Evolutionary conservation across 2,113 vertebrate genomes (phyloP), one percentile per base, ranked within the genome.

Genomic region (Scortum barcoo): DNA sequence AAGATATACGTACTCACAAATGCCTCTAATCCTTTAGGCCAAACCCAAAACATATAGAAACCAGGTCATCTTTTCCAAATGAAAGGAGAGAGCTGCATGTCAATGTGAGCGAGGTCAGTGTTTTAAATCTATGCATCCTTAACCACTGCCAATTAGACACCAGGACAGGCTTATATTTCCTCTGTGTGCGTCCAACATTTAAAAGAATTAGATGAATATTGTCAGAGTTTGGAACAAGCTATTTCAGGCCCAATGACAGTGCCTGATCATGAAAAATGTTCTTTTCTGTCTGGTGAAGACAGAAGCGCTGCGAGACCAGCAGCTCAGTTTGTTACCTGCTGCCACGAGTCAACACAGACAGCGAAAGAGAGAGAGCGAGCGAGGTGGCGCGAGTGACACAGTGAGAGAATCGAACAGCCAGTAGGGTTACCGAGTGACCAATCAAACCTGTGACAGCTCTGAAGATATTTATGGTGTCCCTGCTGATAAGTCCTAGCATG

Each of bases 381-480:
- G 33, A 75, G 54, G 40, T 13, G 40, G 78, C 2, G 17, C 30
- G 1, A 80, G n/a, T 17, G n/a, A 68, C 70, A 74, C 68, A 50
- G 70, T 60, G 68, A 72, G 38, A 79, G 53, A 81, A 42, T 7
- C 58, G 61, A 84, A 80, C 61, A 78, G 72, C 72, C 63, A 26
- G 46, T 54, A 11, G 67, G 51, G 70, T 67, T 42, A 83, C 36
- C 36, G 65, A 75, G 38, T 82, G 83, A 78, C 86, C 81, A 76
- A 79, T 87, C 80, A 84, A 87, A 86, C n/a, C 44, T 13, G 38
- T 86, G 77, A 82, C 72, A 87, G 86, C 70, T 77, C 81, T 26
- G 58, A 66, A 56, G 85, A 84, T 78, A 84, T 78, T 89, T 70
- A n/a, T 66, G 72, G 58, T 56, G 56, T 71, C 50, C 56, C 72